Evolutionary conservation across 2,888 invertebrate genomes (phyloP).

Genomic region (Stictocephala bisonia): DNA sequence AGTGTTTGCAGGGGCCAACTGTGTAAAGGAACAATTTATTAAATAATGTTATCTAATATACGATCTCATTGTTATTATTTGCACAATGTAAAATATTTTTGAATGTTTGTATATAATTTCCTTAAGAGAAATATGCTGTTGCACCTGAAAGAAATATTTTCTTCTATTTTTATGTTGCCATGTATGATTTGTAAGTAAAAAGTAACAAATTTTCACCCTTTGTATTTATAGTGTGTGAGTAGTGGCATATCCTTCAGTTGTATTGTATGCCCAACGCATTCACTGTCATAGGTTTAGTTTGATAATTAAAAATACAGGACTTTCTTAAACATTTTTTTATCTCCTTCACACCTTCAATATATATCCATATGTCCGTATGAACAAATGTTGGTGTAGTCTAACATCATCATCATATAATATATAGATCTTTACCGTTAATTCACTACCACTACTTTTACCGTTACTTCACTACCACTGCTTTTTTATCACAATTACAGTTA

Average conservation of each 20-base stretch:
- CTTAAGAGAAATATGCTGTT: slow-evolving; percentile 6
- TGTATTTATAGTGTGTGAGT: slow-evolving; percentile 44
- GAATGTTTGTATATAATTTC: slow-evolving; percentile 43
- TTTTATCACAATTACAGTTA: no score
- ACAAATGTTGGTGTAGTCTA: no score
- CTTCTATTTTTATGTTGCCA: slow-evolving; percentile 52
- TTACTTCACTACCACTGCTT: no score
- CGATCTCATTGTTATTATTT: slow-evolving; percentile 52
- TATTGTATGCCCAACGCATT: slow-evolving; percentile 37
- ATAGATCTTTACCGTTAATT: no score
- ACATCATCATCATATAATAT: no score
- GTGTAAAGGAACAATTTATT: slow-evolving; percentile 42
- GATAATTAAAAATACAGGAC: slow-evolving; percentile 49
- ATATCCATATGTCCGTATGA: no score
- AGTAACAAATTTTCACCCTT: slow-evolving; percentile 47
- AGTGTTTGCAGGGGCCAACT: slow-evolving; percentile 49
- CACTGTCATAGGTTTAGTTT: slow-evolving; percentile 52
- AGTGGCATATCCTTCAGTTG: slow-evolving; percentile 32
- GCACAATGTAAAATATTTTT: slow-evolving; percentile 46
- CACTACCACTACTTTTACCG: no score
- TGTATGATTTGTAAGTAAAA: slow-evolving; percentile 49
- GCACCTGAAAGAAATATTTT: slow-evolving; percentile 15
- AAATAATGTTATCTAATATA: slow-evolving; percentile 50
- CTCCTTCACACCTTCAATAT: no score
- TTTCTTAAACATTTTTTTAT: slow-evolving; percentile 43